phyloP scores from a whole-genome alignment of 2,797 vertebrate genomes.

The Momotus momota region DNA sequence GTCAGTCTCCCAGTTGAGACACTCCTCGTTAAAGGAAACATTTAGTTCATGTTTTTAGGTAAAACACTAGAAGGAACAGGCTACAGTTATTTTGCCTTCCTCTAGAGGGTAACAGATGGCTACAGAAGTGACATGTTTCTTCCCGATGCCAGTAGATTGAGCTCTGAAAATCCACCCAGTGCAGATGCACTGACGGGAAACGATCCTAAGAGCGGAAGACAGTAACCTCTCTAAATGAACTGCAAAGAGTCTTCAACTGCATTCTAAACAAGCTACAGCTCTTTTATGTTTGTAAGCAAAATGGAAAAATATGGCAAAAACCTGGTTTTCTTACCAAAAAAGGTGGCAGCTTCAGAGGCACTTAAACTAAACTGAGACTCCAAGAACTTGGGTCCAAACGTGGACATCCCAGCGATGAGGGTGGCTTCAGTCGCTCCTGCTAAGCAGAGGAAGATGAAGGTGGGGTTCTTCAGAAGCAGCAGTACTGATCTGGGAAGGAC shows the following conservation, averaged over 20 bases:
- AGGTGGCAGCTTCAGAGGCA: constrained; percentile 93
- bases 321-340: constrained; percentile 87
- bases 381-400: constrained; percentile 94
- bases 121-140: not conserved
- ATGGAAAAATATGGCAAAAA: not conserved
- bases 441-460: constrained; percentile 93
- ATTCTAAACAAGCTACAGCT: not conserved
- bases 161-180: not conserved
- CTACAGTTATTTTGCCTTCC: constrained; percentile 17
- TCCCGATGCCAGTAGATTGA: not conserved
- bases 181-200: not conserved
- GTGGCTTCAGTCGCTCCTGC: constrained; percentile 93
- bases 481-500: constrained; percentile 84
- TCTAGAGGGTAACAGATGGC: constrained; percentile 51
- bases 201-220: not conserved
- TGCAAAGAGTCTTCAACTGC: not conserved
- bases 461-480: constrained; percentile 91
- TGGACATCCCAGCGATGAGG: constrained; percentile 93
- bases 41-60: not conserved
- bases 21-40: rapidly evolving
- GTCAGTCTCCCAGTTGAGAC: not conserved
- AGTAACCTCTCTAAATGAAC: not conserved
- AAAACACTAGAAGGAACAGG: not conserved
- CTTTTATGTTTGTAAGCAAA: not conserved
- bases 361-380: constrained; percentile 96